A percentile compares a stretch with the other conserved stretches of the same genome.
Evolutionary conservation across 2,113 vertebrate species (phyloP).

Genomic region (Vanacampus margaritifer): DNA sequence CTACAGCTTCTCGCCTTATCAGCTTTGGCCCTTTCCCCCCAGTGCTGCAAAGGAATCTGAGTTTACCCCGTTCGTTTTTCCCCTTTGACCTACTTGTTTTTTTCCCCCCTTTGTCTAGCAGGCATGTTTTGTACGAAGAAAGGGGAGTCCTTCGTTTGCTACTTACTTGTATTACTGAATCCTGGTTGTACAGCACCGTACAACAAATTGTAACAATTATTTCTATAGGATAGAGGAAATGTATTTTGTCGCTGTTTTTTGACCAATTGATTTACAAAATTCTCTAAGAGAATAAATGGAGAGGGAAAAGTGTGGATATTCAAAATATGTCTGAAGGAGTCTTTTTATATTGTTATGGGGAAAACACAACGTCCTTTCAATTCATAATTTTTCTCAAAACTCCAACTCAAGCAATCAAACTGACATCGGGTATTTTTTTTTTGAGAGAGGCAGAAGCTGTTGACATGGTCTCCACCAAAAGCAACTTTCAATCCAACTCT

Average conservation of each 20-base stretch:
- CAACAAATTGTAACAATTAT: neutral
- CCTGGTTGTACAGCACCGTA: neutral
- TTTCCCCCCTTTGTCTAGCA: neutral
- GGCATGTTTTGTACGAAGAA: neutral
- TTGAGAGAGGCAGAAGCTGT: neutral
- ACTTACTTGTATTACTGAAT: neutral
- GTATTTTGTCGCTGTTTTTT: too few relatives aligned
- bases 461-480: neutral
- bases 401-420: neutral
- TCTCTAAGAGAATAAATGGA: neutral
- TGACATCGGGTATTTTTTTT: neutral
- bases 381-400: neutral
- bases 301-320: neutral
- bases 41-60: conserved; percentile 9
- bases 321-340: neutral
- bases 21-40: neutral
- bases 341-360: neutral
- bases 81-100: neutral
- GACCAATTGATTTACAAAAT: too few relatives aligned
- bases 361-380: neutral
- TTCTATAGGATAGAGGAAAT: too few relatives aligned
- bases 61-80: neutral
- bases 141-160: neutral
- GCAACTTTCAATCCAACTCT: neutral
- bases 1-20: conserved; percentile 16